Conservation (phyloP, 2,113 vertebrate species). For the Tragelaphus strepsiceros region DNA sequence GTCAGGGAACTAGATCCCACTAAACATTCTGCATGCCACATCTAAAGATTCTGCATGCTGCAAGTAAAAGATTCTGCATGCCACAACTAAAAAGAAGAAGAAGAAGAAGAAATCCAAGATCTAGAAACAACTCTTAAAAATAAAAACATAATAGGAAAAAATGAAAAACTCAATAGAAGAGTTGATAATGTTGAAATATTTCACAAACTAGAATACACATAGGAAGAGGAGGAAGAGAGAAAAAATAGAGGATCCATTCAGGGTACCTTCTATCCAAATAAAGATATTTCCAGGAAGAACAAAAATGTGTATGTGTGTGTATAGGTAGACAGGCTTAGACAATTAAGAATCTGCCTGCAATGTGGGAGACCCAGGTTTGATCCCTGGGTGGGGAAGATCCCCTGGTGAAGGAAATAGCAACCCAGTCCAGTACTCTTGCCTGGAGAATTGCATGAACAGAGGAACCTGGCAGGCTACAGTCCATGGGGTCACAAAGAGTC, state of each 20-base stretch:
- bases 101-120: background rate
- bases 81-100: background rate
- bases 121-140: background rate
- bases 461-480: background rate
- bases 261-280: background rate
- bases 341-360: background rate
- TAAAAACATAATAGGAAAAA: background rate
- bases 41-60: background rate
- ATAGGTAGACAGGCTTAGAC: background rate
- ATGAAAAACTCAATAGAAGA: background rate
- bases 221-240: background rate
- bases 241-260: background rate
- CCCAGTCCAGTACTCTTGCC: background rate
- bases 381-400: background rate
- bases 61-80: background rate
- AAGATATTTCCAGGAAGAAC: background rate
- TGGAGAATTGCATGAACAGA: background rate
- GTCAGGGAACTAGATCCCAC: background rate
- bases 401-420: background rate
- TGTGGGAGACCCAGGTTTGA: background rate
- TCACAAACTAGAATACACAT: background rate
- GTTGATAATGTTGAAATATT: background rate
- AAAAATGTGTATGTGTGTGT: background rate
- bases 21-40: background rate
- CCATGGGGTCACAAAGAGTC: background rate